These are phyloP conservation scores for Ormyrus pomaceus DNA, from an alignment of 2,888 invertebrate genomes.

Conservation along the genomic window DNA sequence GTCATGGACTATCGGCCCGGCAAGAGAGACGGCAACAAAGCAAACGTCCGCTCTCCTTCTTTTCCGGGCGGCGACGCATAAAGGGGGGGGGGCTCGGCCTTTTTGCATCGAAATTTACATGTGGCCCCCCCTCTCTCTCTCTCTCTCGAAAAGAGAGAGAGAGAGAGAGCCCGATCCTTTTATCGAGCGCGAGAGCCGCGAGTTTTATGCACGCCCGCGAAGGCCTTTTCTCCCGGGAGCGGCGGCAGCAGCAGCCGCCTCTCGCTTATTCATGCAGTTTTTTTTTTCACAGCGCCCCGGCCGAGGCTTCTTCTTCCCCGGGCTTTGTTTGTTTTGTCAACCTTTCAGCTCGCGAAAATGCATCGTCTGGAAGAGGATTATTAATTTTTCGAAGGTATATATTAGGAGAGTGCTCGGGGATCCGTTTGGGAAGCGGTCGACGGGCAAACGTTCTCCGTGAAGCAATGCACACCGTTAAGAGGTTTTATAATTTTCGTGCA, in stretches of 20 bases:
- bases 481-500: no score
- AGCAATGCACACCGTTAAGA: no score
- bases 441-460: no score
- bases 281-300: not conserved
- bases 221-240: not conserved
- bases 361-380: no score
- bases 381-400: no score
- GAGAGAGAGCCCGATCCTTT: not conserved
- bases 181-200: not conserved
- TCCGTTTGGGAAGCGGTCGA: no score
- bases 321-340: conserved; percentile 1
- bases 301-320: not conserved
- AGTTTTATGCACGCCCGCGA: conserved; percentile 22
- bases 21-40: not conserved
- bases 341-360: no score
- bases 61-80: not conserved
- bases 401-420: no score
- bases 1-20: not conserved
- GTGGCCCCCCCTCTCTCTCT: not conserved
- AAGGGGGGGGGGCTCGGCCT: not conserved
- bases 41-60: not conserved
- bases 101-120: conserved; percentile 12
- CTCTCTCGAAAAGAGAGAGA: no score
- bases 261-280: conserved; percentile 1
- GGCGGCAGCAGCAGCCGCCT: not conserved